Evolutionary conservation across 1,140 invertebrate species (phyloP).

Genomic region (Medauroidea extradentata): DNA sequence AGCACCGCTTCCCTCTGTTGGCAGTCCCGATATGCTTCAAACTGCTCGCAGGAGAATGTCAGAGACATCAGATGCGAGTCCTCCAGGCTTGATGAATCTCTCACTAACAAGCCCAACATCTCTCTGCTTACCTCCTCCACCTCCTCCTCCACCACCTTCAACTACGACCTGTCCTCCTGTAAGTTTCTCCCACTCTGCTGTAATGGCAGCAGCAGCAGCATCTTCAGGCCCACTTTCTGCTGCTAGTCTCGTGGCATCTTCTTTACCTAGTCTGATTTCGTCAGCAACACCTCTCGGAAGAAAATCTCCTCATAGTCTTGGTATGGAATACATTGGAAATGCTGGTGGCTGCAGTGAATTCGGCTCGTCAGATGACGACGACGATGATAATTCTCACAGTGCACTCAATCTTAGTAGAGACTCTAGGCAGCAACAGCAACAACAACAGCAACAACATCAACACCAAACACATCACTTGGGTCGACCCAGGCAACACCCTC

Average conservation of each 20-base stretch:
- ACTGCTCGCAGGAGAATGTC: conserved; percentile 39
- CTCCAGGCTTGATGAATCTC: conserved; percentile 54
- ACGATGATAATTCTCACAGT: conserved; percentile 55
- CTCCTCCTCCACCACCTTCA: conserved; percentile 44
- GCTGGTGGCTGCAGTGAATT: conserved; percentile 47
- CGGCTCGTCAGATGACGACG: conserved; percentile 60
- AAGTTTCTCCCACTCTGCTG: conserved; percentile 48
- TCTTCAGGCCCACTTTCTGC: conserved; percentile 40
- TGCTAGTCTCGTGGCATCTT: conserved; percentile 43
- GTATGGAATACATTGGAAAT: conserved; percentile 29
- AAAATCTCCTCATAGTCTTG: conserved; percentile 35
- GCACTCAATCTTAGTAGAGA: conserved; percentile 56
- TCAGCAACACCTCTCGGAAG: conserved; percentile 27
- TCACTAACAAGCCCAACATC: conserved; percentile 52
- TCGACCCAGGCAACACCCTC: conserved; percentile 37
- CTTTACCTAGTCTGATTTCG: conserved; percentile 40
- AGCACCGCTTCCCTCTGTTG: background rate
- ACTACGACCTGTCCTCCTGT: background rate
- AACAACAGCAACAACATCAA: conserved; percentile 16
- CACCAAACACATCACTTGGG: conserved; percentile 17
- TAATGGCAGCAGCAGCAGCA: conserved; percentile 46
- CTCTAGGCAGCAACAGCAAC: background rate
- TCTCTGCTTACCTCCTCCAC: conserved; percentile 55
- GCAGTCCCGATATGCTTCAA: conserved; percentile 37
- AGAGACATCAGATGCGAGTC: conserved; percentile 45